Base-by-base conservation (phyloP, 2,888 invertebrate species). In the Epicampocera succincta region DNA sequence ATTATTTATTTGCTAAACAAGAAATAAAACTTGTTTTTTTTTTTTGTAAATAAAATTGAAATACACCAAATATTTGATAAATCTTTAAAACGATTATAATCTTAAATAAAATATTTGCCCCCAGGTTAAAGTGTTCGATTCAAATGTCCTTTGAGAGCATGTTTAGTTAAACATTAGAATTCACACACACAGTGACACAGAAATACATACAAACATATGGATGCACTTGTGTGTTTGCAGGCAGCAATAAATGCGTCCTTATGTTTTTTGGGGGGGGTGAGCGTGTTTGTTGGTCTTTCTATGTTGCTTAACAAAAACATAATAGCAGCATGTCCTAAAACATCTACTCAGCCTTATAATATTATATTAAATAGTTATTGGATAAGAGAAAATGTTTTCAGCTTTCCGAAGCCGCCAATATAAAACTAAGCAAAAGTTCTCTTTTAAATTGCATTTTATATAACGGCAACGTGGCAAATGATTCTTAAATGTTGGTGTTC, bases 71-170 rank as follows among this genome's bases (percentile, higher is more conserved):
- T 54, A 17, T 69, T 60, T 42, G 56, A 77, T 72, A 72, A 78
- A 78, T 78, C 50, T 72, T 78, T 52, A 42, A 78, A 78, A 50
- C 65, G 68, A 72, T 65, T 72, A 66, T 40, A 42, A 78, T 78
- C 71, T 65, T 65, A 44, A 78, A 66, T 65, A 58, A 58, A 58
- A 65, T 50, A 72, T 58, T 15, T 61, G 72, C 72, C 25, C 65
- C 46, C 52, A 42, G 73, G 77, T 82, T 82, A 77, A 74, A 74
- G 61, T 46, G 52, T 82, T 52, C 50, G 77, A 74, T 77, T 82
- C 74, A 82, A 81, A 74, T 77, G 77, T 71, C 69, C 81, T 77
- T 63, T 69, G 69, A 73, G 73, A 71, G 19, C 40, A 69, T 69
- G 58, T 52, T 73, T 68, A 61, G 44, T 73, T 66, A 65, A 72